phyloP scores from a whole-genome alignment of 1,140 invertebrate species.

The Drosophila teissieri region DNA sequence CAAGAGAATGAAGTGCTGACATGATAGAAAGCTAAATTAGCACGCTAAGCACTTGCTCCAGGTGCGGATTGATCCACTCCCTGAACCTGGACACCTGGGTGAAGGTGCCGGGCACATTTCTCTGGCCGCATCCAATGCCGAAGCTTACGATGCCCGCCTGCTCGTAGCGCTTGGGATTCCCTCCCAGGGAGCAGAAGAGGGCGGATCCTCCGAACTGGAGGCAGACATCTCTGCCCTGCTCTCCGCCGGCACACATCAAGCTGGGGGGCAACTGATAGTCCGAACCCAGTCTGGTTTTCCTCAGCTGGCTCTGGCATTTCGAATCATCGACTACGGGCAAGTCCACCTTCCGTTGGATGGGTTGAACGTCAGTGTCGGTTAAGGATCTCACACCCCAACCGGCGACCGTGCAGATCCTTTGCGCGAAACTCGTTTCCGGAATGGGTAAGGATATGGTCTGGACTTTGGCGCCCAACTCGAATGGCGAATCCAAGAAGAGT shows the following conservation, averaged over 20 bases:
- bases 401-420: slow-evolving; percentile 89
- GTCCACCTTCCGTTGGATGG: slow-evolving; percentile 87
- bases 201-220: neutral
- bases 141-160: slow-evolving; percentile 9
- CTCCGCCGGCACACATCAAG: slow-evolving; percentile 87
- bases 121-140: neutral
- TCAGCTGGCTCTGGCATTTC: slow-evolving; percentile 84
- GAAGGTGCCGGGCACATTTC: slow-evolving; percentile 1
- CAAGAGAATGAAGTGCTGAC: too few relatives aligned
- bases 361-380: slow-evolving; percentile 79
- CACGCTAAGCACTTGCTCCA: neutral
- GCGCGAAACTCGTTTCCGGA: slow-evolving; percentile 70
- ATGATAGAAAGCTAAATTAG: neutral
- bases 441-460: slow-evolving; percentile 87
- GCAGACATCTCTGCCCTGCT: slow-evolving; percentile 84
- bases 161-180: neutral
- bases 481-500: slow-evolving; percentile 85
- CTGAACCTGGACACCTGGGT: slow-evolving; percentile 5
- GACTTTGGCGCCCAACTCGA: slow-evolving; percentile 87
- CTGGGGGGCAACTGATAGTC: slow-evolving; percentile 84
- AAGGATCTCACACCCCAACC: slow-evolving; percentile 92
- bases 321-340: slow-evolving; percentile 84
- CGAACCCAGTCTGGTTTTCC: slow-evolving; percentile 25
- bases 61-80: slow-evolving; percentile 2
- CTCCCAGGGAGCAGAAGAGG: slow-evolving; percentile 7